Evolutionary conservation across 2,113 vertebrate species (phyloP).

Genomic region (Lepisosteus osseus): DNA sequence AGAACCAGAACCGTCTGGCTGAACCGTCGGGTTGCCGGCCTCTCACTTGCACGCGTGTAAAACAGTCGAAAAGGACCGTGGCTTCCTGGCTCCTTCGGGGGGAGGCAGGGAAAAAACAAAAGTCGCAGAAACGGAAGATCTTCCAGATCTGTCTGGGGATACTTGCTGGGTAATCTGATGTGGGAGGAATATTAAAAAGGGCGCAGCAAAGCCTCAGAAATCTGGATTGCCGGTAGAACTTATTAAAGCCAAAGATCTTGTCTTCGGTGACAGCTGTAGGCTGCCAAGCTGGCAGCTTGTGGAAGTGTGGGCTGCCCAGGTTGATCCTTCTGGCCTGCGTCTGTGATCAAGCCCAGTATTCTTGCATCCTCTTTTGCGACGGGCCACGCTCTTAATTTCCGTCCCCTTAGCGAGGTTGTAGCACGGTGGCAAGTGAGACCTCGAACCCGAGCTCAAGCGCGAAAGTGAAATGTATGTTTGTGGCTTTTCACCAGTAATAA

Average conservation of each 20-base stretch:
- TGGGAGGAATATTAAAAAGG: conserved; percentile 16
- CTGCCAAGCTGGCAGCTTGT: not conserved
- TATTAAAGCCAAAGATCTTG: conserved; percentile 10
- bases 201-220: conserved; percentile 5
- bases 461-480: too few relatives aligned
- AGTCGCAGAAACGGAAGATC: not conserved
- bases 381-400: too few relatives aligned
- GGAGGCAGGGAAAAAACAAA: conserved; percentile 11
- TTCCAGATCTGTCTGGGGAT: conserved; percentile 12
- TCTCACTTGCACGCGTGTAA: too few relatives aligned
- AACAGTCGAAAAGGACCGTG: not conserved
- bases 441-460: too few relatives aligned
- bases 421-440: too few relatives aligned
- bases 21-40: not conserved
- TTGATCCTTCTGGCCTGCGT: too few relatives aligned
- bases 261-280: not conserved
- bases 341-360: too few relatives aligned
- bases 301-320: too few relatives aligned
- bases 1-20: not conserved
- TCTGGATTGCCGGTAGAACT: conserved; percentile 9
- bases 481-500: too few relatives aligned
- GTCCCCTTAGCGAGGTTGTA: too few relatives aligned
- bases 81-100: not conserved
- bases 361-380: too few relatives aligned
- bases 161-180: conserved; percentile 14